phyloP scores from a whole-genome alignment of 2,113 vertebrate genomes.

The Pollachius pollachius region DNA sequence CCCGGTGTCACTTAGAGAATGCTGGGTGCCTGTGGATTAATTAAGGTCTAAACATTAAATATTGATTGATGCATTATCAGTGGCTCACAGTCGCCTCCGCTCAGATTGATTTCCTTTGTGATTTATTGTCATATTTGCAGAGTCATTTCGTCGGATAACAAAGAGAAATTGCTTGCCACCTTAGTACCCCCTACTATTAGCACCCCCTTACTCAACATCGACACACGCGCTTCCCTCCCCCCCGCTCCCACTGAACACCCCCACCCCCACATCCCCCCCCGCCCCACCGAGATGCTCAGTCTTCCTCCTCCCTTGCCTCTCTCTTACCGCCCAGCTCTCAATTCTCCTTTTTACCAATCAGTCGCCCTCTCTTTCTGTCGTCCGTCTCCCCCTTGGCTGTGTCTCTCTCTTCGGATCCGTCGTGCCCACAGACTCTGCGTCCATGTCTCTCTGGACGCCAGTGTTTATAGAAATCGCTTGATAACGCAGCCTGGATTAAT shows the following conservation, averaged over 20 bases:
- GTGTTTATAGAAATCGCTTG: no score
- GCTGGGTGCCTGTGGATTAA: conserved; percentile 96
- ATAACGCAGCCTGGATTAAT: no score
- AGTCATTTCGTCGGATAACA: conserved; percentile 99
- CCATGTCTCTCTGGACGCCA: no score
- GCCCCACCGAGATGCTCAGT: conserved; percentile 30
- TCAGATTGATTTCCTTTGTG: conserved; percentile 97
- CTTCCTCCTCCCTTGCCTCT: conserved; percentile 37
- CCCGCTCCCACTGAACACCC: conserved; percentile 25
- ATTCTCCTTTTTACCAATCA: background rate
- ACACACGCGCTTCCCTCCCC: conserved; percentile 40
- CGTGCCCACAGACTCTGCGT: no score
- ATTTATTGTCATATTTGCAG: conserved; percentile 99
- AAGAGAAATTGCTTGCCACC: conserved; percentile 89
- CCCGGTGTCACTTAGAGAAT: conserved; percentile 97
- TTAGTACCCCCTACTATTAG: conserved; percentile 66
- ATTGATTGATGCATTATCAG: conserved; percentile 99
- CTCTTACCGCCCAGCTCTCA: conserved; percentile 35
- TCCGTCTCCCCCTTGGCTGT: no score
- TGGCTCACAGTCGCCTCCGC: conserved; percentile 92
- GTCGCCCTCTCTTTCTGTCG: conserved; percentile 20
- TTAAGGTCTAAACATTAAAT: conserved; percentile 99
- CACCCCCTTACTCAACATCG: conserved; percentile 66
- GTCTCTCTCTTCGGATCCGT: no score
- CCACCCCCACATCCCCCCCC: conserved; percentile 32